Evolutionary conservation across 2,797 vertebrate genomes (phyloP), one percentile per base, ranked within the genome.

Genomic region (Masticophis lateralis): DNA sequence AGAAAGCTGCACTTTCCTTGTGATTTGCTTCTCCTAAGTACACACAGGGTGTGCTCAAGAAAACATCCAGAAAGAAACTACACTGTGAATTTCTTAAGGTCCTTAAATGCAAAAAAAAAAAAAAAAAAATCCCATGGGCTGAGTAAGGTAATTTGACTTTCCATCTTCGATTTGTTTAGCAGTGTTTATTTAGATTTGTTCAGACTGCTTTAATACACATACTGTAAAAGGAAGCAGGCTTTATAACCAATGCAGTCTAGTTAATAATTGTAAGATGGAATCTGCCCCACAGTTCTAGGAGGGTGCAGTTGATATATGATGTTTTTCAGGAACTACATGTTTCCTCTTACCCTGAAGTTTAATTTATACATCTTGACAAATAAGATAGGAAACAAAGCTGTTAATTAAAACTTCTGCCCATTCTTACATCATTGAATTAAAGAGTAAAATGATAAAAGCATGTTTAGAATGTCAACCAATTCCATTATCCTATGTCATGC

Each of bases 1-100:
- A 94, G 91, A 86, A 74, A 27, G 43, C 13, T 92, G 95, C 1
- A 0, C 89, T 53, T 94, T 93, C 91, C 79, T 66, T n/a, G n/a
- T 66, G 3, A 16, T 57, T n/a, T 92, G 86, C 87, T 92, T 60
- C 88, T 92, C 8, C 93, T 53, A 88, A 86, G 55, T 28, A 20
- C n/a, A n/a, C n/a, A n/a, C 61, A 90, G 22, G 28, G 12, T 12
- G 20, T 91, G 87, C 66, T 95, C 83, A 74, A 14, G 20, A 37
- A 43, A 11, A 92, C 27, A 69, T n/a, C 57, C 56, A 91, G 55
- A 5, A 56, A 86, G 13, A 51, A 91, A 59, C 56, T 27, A 56
- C 83, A 86, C 56, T 51, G 10, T 83, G 8, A 59, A 43, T 88
- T 88, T 88, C n/a, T 88, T 79, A 60, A 53, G 55, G 27, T 91